Base-by-base conservation (phyloP, 2,797 vertebrate genomes). In the Rallus crepitans region DNA sequence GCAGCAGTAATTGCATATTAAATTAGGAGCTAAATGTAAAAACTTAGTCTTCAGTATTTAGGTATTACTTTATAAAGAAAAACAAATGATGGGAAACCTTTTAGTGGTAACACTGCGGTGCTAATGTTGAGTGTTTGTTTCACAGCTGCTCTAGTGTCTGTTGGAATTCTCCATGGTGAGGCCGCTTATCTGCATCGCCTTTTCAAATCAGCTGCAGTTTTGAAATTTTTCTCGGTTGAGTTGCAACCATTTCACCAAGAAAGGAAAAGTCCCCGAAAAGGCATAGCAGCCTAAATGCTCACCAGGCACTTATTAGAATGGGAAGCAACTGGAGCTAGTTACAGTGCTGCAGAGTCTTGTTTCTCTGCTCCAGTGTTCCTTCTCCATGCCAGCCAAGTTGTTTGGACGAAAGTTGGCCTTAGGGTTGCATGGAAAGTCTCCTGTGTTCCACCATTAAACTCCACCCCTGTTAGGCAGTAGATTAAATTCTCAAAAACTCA, bases 11-110 rank as follows among this genome's bases (percentile, higher is more conserved):
- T 99, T 98, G 97, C 97, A 94, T 98, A 98, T 98, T 98, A 99
- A 98, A 98, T 98, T 98, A 98, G 98, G 98, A 97, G 91, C 98
- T 98, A 98, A 98, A 98, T 98, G 98, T 98, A 98, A 99, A 99
- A 99, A 98, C 98, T 98, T 98, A 75, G 88, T 82, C 71, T 96
- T 96, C 86, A 95, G 68, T 94, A 90, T 95, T 94, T 93, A 94
- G 89, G 65, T 94, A 78, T 95, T 90, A 95, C 93, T 96, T 95
- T 96, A 91, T 94, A 95, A 97, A 95, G 90, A 96, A 97, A 94
- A 95, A 96, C 94, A 95, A 95, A 93, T 97, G 95, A 94, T 92
- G 96, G 83, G 92, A 97, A 97, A 88, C 93, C 87, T 96, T 95
- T 97, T 88, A 94, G 80, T 95, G 81, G 79, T 93, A 96, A 78